These are phyloP conservation scores for Apotomis capreana DNA, from an alignment of 2,888 invertebrate species.

Conservation along the genomic window DNA sequence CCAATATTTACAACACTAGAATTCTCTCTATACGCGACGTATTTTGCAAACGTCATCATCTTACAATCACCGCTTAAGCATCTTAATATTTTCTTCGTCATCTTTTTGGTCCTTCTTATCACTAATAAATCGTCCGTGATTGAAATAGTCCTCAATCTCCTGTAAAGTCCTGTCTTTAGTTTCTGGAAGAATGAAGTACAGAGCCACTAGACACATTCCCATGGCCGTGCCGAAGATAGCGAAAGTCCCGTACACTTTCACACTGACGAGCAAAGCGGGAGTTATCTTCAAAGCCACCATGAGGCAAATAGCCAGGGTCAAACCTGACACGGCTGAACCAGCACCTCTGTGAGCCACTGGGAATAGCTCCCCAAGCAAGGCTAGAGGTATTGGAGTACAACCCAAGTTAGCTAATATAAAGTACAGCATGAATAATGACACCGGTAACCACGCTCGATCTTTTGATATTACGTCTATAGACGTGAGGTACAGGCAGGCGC, in stretches of 20 bases:
- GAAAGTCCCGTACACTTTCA: constrained; percentile 65
- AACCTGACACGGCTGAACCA: constrained; percentile 54
- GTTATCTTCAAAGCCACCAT: constrained; percentile 54
- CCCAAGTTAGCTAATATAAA: constrained; percentile 60
- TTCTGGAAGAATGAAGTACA: constrained; percentile 54
- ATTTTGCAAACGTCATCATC: neutral
- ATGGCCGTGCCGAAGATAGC: constrained; percentile 57
- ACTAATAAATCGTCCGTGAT: constrained; percentile 50
- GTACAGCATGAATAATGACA: constrained; percentile 53
- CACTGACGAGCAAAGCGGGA: constrained; percentile 51
- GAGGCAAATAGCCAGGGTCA: constrained; percentile 52
- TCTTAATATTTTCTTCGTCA: constrained; percentile 52
- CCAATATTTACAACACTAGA: no score
- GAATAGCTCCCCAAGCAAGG: constrained; percentile 58
- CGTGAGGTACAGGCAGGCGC: constrained; percentile 51
- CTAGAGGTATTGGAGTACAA: constrained; percentile 59
- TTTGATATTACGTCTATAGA: constrained; percentile 50
- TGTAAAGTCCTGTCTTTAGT: constrained; percentile 57
- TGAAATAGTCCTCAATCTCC: constrained; percentile 55
- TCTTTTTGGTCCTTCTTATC: constrained; percentile 44
- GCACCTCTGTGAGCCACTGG: constrained; percentile 57
- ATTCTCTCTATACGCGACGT: no score
- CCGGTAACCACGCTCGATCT: constrained; percentile 49
- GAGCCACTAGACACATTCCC: constrained; percentile 44
- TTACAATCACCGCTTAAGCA: constrained; percentile 30